A percentile compares a stretch with the other conserved stretches of the same genome.
These are phyloP conservation scores for Salmo trutta DNA, from an alignment of 2,797 vertebrate genomes.

Conservation along the genomic window DNA sequence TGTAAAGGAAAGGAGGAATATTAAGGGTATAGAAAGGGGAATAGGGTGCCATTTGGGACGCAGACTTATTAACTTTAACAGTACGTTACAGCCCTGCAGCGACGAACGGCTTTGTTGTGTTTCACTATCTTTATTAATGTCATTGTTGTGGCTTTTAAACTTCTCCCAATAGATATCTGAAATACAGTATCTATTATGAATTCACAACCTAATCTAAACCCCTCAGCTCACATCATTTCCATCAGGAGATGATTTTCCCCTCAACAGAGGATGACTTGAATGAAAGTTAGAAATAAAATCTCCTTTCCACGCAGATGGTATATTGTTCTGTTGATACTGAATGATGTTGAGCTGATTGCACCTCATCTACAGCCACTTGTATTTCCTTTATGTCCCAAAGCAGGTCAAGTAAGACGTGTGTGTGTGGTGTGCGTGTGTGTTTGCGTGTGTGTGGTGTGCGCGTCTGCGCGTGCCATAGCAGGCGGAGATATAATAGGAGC, in stretches of 20 bases:
- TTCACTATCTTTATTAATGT: background rate
- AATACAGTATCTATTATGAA: background rate
- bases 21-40: slow-evolving; percentile 19
- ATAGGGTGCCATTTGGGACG: too few relatives aligned
- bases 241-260: slow-evolving; percentile 21
- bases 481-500: slow-evolving; percentile 26
- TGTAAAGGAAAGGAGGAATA: too few relatives aligned
- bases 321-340: slow-evolving; percentile 37
- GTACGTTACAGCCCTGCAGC: background rate
- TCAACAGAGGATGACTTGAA: slow-evolving; percentile 30
- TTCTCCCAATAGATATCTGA: slow-evolving; percentile 6
- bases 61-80: too few relatives aligned
- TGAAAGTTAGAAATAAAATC: slow-evolving; percentile 29
- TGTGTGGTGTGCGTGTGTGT: background rate
- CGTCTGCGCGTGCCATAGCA: background rate
- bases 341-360: slow-evolving; percentile 30
- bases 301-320: slow-evolving; percentile 39
- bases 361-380: slow-evolving; percentile 30
- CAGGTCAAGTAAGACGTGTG: background rate
- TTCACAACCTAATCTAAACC: slow-evolving; percentile 2
- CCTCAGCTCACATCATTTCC: background rate
- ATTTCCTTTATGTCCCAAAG: slow-evolving; percentile 3
- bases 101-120: background rate
- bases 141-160: background rate
- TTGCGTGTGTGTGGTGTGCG: too few relatives aligned